Evolutionary conservation across 1,140 invertebrate species (phyloP), one percentile per base, ranked within the genome.

Genomic region (Drosophila kurseongensis): DNA sequence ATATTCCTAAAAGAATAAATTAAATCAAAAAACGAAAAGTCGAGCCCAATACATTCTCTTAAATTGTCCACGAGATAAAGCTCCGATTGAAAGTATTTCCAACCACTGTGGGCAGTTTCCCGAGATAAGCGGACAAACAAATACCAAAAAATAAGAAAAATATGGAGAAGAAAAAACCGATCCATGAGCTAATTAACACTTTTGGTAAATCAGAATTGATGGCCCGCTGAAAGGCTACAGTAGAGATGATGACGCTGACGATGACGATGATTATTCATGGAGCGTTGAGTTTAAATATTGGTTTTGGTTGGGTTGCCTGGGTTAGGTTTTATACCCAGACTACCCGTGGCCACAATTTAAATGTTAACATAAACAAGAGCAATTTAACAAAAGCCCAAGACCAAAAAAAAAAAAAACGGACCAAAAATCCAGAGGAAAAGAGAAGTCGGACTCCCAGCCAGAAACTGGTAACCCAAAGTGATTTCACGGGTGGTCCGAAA

Each of bases 351-450:
- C 75, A 91, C 88, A 91, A 91, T 91, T 88, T 91, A 91, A 91
- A 91, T 91, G 88, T 91, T 91, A 91, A 89, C 88, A 91, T 91
- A 91, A 91, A 91, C 88, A 91, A 91, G 88, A 91, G 88, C 89
- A 91, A 91, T 91, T 91, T 91, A 91, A 91, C 82, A 86, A 82
- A 90, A 90, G 80, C 63, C 68, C 73, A 40, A 74, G 48, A 51
- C 76, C 69, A 57, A 41, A 55, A 56, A 75, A 47, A 36, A 4
- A n/a, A 52, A 47, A 44, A 58, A 23, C 1, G 44, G 29, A 14
- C 40, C 40, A 44, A 77, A 55, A 59, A 45, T 40, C 36, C 45
- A 36, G 23, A 36, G 73, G 36, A 14, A 35, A 60, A 41, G 45
- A 48, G 23, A 73, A 79, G 68, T 60, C 59, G 45, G 29, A 79